Base-by-base conservation (phyloP, 2,113 vertebrate genomes). In the Triplophysa rosa region DNA sequence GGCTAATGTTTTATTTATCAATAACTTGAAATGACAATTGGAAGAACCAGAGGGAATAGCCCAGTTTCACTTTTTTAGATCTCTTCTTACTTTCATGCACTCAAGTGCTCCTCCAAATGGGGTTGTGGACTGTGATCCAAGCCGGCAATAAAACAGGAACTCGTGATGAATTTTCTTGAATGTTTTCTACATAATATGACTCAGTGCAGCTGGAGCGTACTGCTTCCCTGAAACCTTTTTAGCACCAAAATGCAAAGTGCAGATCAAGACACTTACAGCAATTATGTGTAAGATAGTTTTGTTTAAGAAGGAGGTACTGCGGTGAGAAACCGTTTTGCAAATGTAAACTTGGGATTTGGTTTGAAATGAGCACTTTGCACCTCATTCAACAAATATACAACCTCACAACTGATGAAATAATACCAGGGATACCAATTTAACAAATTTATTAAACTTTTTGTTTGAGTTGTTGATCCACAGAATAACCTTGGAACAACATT, bases 1-100 rank as follows among this genome's bases (percentile, higher is more conserved):
- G 80, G 40, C 65, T 56, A 49, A 68, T 49, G 80, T 80, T 82
- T 90, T 87, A 86, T 87, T 88, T 88, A 88, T 85, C 76, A 80
- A 23, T 64, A 54, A 79, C 21, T 78, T 77, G 61, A 76, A 83
- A 81, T 74, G 78, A 37, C 7, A 79, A 79, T 82, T 79, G 58
- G 64, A 47, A 33, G 70, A 45, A 54, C 62, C 78, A 77, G 67
- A 78, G 75, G 79, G 74, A 85, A 87, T 86, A 85, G 66, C 82
- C 69, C 71, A n/a, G 52, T 16, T 80, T 13, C 69, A 45, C 74
- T 77, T 52, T 64, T 61, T 45, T 72, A 23, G 76, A 77, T 16
- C 72, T 80, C 54, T 26, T 59, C 26, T 56, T 47, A 62, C 77
- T 82, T 84, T 82, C 78, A 84, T 85, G n/a, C 80, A 10, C 70